Percentiles rank a stretch among this genome's conserved stretches.
These are phyloP conservation scores for Remorina albescens DNA, from an alignment of 2,797 vertebrate species.

Conservation along the genomic window DNA sequence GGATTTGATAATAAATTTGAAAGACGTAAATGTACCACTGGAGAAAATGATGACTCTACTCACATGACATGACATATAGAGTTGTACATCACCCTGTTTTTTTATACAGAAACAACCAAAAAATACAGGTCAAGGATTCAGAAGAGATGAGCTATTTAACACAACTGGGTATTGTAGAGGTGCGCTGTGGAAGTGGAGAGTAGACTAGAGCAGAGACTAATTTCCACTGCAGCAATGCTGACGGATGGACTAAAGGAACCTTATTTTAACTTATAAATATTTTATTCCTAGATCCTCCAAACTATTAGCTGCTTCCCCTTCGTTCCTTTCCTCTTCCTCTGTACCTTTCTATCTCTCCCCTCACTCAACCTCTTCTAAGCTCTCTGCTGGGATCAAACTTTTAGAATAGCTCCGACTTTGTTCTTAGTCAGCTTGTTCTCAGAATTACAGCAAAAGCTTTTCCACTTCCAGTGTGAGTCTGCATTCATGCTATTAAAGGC, in stretches of 20 bases:
- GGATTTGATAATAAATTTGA: slow-evolving; percentile 20
- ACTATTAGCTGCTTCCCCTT: slow-evolving; percentile 73
- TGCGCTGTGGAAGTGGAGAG: slow-evolving; percentile 41
- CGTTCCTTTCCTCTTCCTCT: slow-evolving; percentile 54
- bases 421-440: slow-evolving; percentile 55
- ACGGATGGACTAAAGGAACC: slow-evolving; percentile 74
- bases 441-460: slow-evolving; percentile 33
- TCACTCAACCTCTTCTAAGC: slow-evolving; percentile 58
- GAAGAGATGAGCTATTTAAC: slow-evolving; percentile 16
- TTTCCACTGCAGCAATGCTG: slow-evolving; percentile 71
- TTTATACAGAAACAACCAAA: not conserved
- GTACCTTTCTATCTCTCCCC: slow-evolving; percentile 39
- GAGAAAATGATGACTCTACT: slow-evolving; percentile 9
- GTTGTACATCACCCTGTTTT: not conserved
- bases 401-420: slow-evolving; percentile 55
- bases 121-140: slow-evolving; percentile 8
- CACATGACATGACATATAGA: not conserved
- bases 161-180: slow-evolving; percentile 25
- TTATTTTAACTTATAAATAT: slow-evolving; percentile 78
- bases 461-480: slow-evolving; percentile 1
- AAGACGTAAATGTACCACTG: slow-evolving; percentile 7
- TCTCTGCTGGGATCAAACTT: slow-evolving; percentile 65
- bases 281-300: slow-evolving; percentile 74
- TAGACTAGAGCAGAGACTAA: slow-evolving; percentile 60
- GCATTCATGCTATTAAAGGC: slow-evolving; percentile 3